Evolutionary conservation across 2,113 vertebrate species (phyloP).

Genomic region (Rousettus leschenaultii): DNA sequence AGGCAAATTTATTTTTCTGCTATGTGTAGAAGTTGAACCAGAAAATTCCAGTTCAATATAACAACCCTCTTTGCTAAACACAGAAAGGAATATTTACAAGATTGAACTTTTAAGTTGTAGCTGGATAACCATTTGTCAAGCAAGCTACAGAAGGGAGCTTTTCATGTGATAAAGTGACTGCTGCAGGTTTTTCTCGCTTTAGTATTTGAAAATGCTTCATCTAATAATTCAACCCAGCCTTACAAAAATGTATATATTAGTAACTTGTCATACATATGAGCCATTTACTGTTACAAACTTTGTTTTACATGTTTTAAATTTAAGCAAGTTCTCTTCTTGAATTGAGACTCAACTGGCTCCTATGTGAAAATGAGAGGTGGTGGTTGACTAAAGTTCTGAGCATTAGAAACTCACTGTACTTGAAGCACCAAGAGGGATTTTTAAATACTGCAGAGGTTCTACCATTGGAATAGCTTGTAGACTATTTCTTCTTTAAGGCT

Average conservation of each 20-base stretch:
- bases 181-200: neutral
- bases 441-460: rapidly evolving
- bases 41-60: neutral
- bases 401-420: neutral
- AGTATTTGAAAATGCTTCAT: neutral
- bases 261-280: neutral
- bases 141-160: neutral
- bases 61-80: neutral
- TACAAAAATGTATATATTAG: neutral
- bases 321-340: neutral
- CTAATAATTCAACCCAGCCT: neutral
- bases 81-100: neutral
- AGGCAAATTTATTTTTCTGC: neutral
- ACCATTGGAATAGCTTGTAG: neutral
- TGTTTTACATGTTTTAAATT: neutral
- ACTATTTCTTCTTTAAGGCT: neutral
- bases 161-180: neutral
- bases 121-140: neutral
- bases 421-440: neutral
- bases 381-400: neutral
- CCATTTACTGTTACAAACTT: neutral
- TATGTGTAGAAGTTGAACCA: neutral
- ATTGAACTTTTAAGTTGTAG: neutral
- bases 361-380: neutral
- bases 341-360: neutral